Conservation (phyloP, 2,888 invertebrate genomes). For the Campaea margaritaria region DNA sequence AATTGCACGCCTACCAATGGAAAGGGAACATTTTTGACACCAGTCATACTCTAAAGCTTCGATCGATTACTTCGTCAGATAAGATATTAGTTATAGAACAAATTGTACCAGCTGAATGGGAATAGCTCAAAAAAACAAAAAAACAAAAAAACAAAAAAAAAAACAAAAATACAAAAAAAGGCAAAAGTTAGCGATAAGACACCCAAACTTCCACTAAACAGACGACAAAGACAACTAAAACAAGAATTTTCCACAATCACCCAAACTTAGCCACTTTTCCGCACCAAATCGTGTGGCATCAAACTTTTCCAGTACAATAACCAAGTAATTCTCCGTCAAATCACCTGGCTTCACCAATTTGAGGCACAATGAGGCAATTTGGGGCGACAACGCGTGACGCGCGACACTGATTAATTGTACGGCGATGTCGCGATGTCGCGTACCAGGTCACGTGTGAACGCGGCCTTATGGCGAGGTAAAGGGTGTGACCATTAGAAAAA, state of each 20-base stretch:
- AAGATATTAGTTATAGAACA: too few relatives aligned
- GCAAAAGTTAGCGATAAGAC: not conserved
- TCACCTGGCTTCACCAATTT: conserved; percentile 51
- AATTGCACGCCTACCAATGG: conserved; percentile 45
- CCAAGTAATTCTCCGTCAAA: conserved; percentile 49
- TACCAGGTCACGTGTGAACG: conserved; percentile 59
- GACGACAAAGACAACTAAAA: not conserved
- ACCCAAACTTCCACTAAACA: not conserved
- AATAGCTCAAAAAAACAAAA: too few relatives aligned
- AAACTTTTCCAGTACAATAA: conserved; percentile 33
- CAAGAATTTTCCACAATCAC: conserved; percentile 17
- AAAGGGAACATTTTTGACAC: conserved; percentile 16
- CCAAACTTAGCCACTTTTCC: conserved; percentile 4
- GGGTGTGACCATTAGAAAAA: conserved; percentile 12
- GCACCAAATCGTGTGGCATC: conserved; percentile 22
- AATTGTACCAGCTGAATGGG: too few relatives aligned
- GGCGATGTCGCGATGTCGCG: conserved; percentile 66
- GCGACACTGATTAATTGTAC: conserved; percentile 64
- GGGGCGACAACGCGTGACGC: conserved; percentile 47
- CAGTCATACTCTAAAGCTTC: too few relatives aligned
- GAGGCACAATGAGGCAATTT: conserved; percentile 46
- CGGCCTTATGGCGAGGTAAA: conserved; percentile 53
- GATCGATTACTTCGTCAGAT: too few relatives aligned
- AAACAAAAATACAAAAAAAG: too few relatives aligned
- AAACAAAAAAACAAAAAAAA: too few relatives aligned